phyloP scores from a whole-genome alignment of 2,113 vertebrate genomes.

The Mustela lutreola region DNA sequence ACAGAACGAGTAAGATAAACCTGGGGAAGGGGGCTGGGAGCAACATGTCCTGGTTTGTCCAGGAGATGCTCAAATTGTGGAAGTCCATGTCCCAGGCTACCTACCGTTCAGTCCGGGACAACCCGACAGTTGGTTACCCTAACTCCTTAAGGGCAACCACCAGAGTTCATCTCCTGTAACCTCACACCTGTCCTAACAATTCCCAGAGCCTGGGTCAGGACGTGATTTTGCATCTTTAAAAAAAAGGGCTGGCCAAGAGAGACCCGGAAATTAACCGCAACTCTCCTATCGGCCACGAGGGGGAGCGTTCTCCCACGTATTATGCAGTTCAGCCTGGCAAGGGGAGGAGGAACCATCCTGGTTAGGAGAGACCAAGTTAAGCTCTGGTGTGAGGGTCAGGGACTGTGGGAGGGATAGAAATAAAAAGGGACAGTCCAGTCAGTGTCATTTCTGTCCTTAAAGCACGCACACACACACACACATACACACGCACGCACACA shows the following conservation, averaged over 20 bases:
- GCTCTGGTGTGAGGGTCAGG: fast-evolving
- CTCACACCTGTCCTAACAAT: not conserved
- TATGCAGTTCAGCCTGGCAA: not conserved
- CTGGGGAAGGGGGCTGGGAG: not conserved
- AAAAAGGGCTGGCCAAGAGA: not conserved
- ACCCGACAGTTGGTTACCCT: not conserved
- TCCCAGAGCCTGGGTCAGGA: not conserved
- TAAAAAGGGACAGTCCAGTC: not conserved
- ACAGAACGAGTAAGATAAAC: not conserved
- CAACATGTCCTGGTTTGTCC: not conserved
- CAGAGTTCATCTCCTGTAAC: not conserved
- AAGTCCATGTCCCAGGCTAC: not conserved
- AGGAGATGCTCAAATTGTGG: not conserved
- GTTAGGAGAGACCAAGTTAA: not conserved
- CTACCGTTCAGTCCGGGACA: not conserved
- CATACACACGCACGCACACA: too few relatives aligned
- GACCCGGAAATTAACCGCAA: not conserved
- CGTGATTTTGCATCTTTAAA: not conserved
- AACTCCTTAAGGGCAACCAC: not conserved
- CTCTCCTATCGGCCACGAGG: not conserved
- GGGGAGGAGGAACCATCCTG: not conserved
- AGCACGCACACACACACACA: not conserved
- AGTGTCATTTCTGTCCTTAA: not conserved
- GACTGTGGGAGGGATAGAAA: not conserved
- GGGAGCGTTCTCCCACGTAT: not conserved